phyloP scores from a whole-genome alignment of 2,797 vertebrate species.

The Rhinoraja longicauda region DNA sequence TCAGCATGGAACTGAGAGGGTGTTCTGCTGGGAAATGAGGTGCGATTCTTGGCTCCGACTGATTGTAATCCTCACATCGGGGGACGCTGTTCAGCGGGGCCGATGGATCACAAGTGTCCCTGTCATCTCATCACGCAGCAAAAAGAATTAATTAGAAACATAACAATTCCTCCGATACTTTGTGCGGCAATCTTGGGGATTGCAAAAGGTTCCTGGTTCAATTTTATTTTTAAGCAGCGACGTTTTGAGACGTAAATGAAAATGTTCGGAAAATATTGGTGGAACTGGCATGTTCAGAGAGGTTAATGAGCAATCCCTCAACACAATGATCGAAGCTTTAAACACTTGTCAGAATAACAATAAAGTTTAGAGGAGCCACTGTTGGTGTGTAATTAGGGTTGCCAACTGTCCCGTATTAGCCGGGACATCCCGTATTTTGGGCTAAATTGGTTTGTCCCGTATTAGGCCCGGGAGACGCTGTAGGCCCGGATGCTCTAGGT shows the following conservation, averaged over 20 bases:
- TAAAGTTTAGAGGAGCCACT: neutral
- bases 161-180: neutral
- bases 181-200: neutral
- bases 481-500: no score
- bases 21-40: slow-evolving; percentile 4
- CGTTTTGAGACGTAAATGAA: neutral
- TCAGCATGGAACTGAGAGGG: neutral
- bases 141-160: neutral
- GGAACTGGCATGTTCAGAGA: neutral
- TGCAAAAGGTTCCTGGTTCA: neutral
- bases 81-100: neutral
- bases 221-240: neutral
- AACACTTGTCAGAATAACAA: neutral
- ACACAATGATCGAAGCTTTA: neutral
- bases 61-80: neutral
- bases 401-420: no score
- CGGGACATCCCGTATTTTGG: no score
- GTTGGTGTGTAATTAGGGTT: neutral
- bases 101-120: neutral
- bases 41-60: neutral
- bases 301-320: neutral
- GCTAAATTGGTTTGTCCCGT: no score
- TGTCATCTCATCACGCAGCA: neutral
- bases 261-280: neutral
- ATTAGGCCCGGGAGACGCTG: no score